Conservation (phyloP, 2,888 invertebrate species). For the Leptura quadrifasciata region DNA sequence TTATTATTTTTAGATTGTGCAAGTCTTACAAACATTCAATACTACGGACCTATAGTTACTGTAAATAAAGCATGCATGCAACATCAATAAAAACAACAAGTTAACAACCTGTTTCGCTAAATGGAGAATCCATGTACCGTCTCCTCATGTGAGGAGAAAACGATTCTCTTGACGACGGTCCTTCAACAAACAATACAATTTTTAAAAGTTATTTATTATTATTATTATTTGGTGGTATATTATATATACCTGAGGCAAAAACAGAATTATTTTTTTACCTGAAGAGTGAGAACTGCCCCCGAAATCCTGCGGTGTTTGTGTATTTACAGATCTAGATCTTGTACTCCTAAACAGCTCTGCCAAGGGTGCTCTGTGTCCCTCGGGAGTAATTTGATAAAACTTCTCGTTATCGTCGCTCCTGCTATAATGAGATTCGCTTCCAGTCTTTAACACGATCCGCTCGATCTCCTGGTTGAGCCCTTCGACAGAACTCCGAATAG, state of each 20-base stretch:
- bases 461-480: conserved; percentile 92
- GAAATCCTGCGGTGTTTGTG: conserved; percentile 85
- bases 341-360: conserved; percentile 79
- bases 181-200: conserved; percentile 69
- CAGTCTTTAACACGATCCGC: conserved; percentile 80
- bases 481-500: conserved; percentile 89
- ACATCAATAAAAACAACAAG: conserved; percentile 40
- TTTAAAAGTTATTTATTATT: background rate
- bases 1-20: no score
- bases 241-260: no score
- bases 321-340: conserved; percentile 83
- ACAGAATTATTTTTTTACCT: conserved; percentile 74
- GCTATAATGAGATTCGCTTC: conserved; percentile 40
- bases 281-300: conserved; percentile 83
- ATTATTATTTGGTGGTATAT: no score
- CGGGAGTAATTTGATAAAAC: conserved; percentile 82
- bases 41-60: background rate
- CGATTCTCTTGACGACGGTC: conserved; percentile 80
- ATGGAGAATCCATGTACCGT: conserved; percentile 79
- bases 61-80: conserved; percentile 29
- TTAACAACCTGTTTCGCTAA: conserved; percentile 74
- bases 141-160: conserved; percentile 80
- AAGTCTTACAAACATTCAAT: background rate
- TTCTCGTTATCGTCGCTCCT: conserved; percentile 52
- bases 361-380: conserved; percentile 90